Base-by-base conservation (phyloP, 1,140 invertebrate genomes). In the Harpegnathos saltator region DNA sequence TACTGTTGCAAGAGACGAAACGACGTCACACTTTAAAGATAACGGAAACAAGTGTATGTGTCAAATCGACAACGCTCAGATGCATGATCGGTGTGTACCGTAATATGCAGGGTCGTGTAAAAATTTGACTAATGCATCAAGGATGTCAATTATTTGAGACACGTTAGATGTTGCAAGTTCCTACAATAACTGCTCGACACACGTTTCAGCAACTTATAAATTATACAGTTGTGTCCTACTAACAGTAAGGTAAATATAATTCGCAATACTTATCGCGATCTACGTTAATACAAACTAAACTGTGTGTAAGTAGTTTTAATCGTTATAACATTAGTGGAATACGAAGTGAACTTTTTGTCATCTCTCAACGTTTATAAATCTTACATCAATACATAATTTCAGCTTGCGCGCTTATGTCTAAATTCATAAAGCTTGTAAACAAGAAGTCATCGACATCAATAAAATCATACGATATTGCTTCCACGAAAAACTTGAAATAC, bases 201-300 rank as follows among this genome's bases (percentile, higher is more conserved):
- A 75, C 7, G 1, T 56, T 44, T 78, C 65, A 69, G 63, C 50
- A 58, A 56, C 12, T 80, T 69, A 71, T 80, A 80, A 58, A 80
- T 78, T 68, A 11, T 54, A 38, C 22, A 56, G 1, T 44, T 44
- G 9, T 44, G 38, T 44, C 17, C 15, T 69, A 69, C 29, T 54
- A 63, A 75, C 26, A 26, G 33, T 77, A n/a, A 52, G 4, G 44
- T 56, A 78, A 80, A 71, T 69, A 58, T 44, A 69, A 78, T 48
- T 68, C 15, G 12, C 54, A 75, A 52, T 56, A 44, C 65, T 69
- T 69, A 68, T 71, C 29, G 54, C 26, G 11, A 80, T 26, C 33
- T 78, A 69, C 56, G n/a, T 69, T 69, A 71, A 17, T 80, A 48
- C 3, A 68, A 69, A 69, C 29, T 69, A 26, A 66, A 77, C 52